Base-by-base conservation (phyloP, 2,888 invertebrate species). In the Pimpla rufipes region DNA sequence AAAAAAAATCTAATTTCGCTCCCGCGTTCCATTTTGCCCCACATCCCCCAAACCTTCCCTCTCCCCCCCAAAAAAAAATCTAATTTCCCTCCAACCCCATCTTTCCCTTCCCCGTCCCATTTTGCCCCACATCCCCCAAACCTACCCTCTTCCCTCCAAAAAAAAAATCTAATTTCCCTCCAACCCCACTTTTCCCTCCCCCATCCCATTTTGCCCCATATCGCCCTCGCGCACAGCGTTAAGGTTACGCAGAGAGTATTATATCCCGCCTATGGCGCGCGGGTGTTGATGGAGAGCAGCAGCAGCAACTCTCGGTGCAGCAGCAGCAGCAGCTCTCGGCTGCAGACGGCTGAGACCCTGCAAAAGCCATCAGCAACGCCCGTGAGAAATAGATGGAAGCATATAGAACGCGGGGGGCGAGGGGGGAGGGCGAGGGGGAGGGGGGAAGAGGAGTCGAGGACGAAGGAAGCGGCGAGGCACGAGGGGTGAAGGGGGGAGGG, bases 331-430 rank as follows among this genome's bases (percentile, higher is more conserved):
- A n/a, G n/a, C 62, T 79, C 76, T 64, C 45, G 40, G 35, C 68
- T 68, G 76, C 68, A 76, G 73, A 76, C 50, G 50, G 47, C 42
- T 50, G 79, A 79, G 64, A 45, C 23, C 57, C 47, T 76, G 79
- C 55, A 42, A 79, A 67, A 81, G 83, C 59, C 75, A 80, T 78
- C 79, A 77, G 75, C 82, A 52, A 79, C 71, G 84, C 78, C 83
- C 80, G 73, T 81, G 80, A 78, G 83, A 83, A 85, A 75, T 79
- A 81, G 78, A 83, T 81, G 81, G 75, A 77, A 82, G 68, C 81
- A 68, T 74, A 83, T 83, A 84, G 78, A 50, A 37, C 18, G 66
- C 67, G 47, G 81, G 70, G 68, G 64, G 79, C 80, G 75, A 75
- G 70, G 79, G 75, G 42, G n/a, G n/a, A n/a, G n/a, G n/a, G n/a